These are phyloP conservation scores for Botrylloides violaceus DNA, from an alignment of 23 tunicate genomes.

Conservation along the genomic window DNA sequence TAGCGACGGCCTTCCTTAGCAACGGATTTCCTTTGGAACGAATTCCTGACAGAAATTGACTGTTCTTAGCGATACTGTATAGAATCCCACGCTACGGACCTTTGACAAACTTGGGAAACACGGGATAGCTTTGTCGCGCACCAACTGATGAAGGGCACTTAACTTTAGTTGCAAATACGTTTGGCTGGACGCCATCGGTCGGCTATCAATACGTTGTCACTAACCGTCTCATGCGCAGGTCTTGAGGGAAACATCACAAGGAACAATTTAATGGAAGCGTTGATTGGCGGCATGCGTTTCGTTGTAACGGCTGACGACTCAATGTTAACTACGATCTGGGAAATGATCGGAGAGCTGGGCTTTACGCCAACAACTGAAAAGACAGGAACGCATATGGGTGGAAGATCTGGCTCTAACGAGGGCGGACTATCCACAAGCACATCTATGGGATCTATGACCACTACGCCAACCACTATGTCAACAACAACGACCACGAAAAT, in stretches of 20 bases:
- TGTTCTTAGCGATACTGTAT: background rate
- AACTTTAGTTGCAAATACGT: too few species aligned
- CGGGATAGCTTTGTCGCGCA: too few species aligned
- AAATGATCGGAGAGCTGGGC: background rate
- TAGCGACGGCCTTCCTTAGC: background rate
- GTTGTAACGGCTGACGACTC: constrained; percentile 3
- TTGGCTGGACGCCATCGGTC: too few species aligned
- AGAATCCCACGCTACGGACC: too few species aligned
- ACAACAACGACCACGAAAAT: too few species aligned
- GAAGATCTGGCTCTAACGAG: background rate
- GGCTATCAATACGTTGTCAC: too few species aligned
- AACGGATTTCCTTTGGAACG: background rate
- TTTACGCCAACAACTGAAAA: too few species aligned
- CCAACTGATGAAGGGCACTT: too few species aligned
- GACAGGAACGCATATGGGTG: background rate
- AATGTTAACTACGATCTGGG: background rate
- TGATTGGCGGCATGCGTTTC: constrained; percentile 3
- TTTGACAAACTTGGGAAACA: too few species aligned
- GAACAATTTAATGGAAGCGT: background rate
- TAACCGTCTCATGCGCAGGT: background rate
- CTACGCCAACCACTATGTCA: too few species aligned
- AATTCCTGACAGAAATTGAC: background rate
- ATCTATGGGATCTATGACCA: too few species aligned
- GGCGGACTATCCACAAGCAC: too few species aligned
- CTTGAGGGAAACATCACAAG: constrained; percentile 7